phyloP scores from a whole-genome alignment of 2,888 invertebrate genomes.

The Petrolisthes manimaculis region DNA sequence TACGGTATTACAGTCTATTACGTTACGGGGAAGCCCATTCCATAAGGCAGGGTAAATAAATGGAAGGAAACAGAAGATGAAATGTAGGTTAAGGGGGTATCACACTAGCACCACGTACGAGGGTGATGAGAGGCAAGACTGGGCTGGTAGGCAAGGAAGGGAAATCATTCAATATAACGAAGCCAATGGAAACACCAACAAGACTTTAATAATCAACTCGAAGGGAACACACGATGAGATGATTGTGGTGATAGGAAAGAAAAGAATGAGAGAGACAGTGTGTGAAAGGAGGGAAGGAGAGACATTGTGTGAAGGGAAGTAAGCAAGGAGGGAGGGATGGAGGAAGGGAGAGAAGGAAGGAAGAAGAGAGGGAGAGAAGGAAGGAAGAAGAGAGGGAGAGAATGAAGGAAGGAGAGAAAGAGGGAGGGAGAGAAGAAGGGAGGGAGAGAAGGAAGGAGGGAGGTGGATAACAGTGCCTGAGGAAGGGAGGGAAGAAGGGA shows the following conservation, averaged over 20 bases:
- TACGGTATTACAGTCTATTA: no score
- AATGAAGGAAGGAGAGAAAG: not conserved
- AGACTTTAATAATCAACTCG: no score
- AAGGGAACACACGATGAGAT: no score
- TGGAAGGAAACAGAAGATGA: not conserved
- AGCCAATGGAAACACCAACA: not conserved
- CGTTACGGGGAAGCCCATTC: no score
- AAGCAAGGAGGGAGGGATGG: not conserved
- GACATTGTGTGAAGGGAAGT: not conserved
- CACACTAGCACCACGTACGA: not conserved
- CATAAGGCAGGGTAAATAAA: not conserved
- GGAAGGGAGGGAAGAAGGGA: not conserved
- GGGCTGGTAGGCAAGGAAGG: no score
- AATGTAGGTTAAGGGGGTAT: not conserved
- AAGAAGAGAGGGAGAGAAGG: not conserved
- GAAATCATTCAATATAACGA: not conserved
- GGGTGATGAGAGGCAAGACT: not conserved
- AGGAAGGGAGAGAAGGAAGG: not conserved
- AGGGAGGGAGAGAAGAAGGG: not conserved
- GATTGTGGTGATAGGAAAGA: no score
- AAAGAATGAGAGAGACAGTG: not conserved
- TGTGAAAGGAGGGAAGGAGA: not conserved
- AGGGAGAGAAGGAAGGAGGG: not conserved
- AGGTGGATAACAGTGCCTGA: no score
- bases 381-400: not conserved